These are phyloP conservation scores for Paralichthys olivaceus DNA, from an alignment of 2,113 vertebrate genomes.

Conservation along the genomic window DNA sequence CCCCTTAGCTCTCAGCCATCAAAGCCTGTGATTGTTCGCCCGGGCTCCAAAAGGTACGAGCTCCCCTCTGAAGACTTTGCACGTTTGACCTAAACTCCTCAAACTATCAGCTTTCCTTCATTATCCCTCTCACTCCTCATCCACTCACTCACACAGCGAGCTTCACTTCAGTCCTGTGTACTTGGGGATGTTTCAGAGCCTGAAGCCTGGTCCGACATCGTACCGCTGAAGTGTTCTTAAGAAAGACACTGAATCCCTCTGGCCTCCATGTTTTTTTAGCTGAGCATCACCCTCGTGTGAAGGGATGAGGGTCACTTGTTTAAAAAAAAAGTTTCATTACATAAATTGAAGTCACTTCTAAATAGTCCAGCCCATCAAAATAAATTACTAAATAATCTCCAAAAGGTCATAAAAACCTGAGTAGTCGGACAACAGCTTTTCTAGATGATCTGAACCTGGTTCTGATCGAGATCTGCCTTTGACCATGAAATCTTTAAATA, in stretches of 20 bases:
- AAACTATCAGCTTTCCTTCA: background rate
- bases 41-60: slow-evolving; percentile 78
- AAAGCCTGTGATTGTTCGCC: slow-evolving; percentile 73
- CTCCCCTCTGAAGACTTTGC: background rate
- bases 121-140: background rate
- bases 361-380: too few species aligned
- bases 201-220: background rate
- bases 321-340: too few species aligned
- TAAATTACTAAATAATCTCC: too few species aligned
- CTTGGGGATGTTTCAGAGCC: background rate
- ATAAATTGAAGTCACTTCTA: too few species aligned
- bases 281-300: too few species aligned
- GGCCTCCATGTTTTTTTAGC: too few species aligned
- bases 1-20: slow-evolving; percentile 67
- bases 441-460: too few species aligned
- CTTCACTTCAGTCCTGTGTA: background rate
- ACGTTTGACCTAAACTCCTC: background rate
- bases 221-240: background rate
- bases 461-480: too few species aligned
- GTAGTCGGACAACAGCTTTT: too few species aligned
- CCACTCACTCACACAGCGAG: background rate
- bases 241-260: background rate
- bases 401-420: too few species aligned
- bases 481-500: too few species aligned
- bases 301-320: too few species aligned